A percentile compares a stretch with the other conserved stretches of the same genome.
Evolutionary conservation across 2,888 invertebrate species (phyloP).

Genomic region (Pollenia angustigena): DNA sequence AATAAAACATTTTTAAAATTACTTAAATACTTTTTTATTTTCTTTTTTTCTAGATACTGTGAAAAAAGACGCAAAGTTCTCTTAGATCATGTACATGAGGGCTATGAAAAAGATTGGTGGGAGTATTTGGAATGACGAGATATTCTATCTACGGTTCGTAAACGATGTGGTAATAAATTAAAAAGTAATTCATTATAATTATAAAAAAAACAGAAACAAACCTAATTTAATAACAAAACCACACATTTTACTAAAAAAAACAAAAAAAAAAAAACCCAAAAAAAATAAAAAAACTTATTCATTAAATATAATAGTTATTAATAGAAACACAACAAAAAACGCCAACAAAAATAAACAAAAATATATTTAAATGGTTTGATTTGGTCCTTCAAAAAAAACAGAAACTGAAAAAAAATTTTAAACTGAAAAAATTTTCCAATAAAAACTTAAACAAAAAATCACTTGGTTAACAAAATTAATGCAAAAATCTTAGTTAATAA

Average conservation of each 20-base stretch:
- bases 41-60: conserved; percentile 91
- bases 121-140: conserved; percentile 92
- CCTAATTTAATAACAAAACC: conserved; percentile 55
- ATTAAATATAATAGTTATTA: conserved; percentile 61
- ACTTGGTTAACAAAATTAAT: conserved; percentile 60
- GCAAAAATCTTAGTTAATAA: conserved; percentile 20
- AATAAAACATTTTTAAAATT: no score
- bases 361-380: conserved; percentile 29
- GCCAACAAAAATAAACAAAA: conserved; percentile 56
- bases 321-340: conserved; percentile 57
- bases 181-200: conserved; percentile 72
- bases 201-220: conserved; percentile 39
- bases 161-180: conserved; percentile 72
- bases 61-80: conserved; percentile 98
- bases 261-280: conserved; percentile 37
- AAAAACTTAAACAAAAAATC: conserved; percentile 45
- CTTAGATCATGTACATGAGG: conserved; percentile 98
- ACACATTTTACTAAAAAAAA: conserved; percentile 65
- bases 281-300: conserved; percentile 54
- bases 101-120: conserved; percentile 99
- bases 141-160: conserved; percentile 66
- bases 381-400: conserved; percentile 36
- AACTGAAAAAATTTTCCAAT: conserved; percentile 43
- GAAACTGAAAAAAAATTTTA: conserved; percentile 6
- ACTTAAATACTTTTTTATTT: no score